A percentile compares a stretch with the other conserved stretches of the same genome.
phyloP scores from a whole-genome alignment of 2,113 vertebrate genomes.

The Grantiella picta region DNA sequence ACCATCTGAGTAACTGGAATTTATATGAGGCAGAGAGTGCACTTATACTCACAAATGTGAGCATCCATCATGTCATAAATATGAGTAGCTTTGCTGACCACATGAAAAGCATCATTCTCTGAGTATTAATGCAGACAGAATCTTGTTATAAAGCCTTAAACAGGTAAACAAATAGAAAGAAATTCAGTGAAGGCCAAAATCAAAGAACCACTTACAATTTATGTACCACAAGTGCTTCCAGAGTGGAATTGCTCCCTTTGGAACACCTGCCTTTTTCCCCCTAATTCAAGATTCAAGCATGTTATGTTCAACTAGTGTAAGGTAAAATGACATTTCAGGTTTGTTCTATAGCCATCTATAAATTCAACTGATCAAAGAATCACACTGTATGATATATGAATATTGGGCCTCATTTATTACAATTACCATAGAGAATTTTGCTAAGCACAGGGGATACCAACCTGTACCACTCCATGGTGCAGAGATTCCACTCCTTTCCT shows the following conservation, averaged over 20 bases:
- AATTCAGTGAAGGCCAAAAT: background rate
- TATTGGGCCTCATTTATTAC: background rate
- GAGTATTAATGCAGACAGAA: background rate
- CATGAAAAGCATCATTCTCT: background rate
- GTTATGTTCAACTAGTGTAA: background rate
- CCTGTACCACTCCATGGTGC: background rate
- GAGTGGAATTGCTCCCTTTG: background rate
- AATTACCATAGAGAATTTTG: background rate
- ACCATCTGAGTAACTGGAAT: background rate
- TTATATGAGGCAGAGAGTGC: fast-evolving
- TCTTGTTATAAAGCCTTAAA: background rate
- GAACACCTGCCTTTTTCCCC: fast-evolving
- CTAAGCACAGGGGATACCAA: background rate
- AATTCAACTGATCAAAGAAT: background rate
- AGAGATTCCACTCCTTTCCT: background rate
- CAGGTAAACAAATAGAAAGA: background rate
- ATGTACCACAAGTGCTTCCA: background rate
- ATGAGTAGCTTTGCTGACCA: background rate
- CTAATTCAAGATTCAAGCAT: background rate
- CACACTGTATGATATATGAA: fast-evolving
- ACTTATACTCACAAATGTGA: background rate
- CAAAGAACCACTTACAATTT: background rate
- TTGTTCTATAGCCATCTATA: background rate
- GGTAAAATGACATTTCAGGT: background rate
- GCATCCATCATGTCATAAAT: background rate